These are phyloP conservation scores for Congeria kusceri DNA, from an alignment of 2,888 invertebrate genomes.

Conservation along the genomic window DNA sequence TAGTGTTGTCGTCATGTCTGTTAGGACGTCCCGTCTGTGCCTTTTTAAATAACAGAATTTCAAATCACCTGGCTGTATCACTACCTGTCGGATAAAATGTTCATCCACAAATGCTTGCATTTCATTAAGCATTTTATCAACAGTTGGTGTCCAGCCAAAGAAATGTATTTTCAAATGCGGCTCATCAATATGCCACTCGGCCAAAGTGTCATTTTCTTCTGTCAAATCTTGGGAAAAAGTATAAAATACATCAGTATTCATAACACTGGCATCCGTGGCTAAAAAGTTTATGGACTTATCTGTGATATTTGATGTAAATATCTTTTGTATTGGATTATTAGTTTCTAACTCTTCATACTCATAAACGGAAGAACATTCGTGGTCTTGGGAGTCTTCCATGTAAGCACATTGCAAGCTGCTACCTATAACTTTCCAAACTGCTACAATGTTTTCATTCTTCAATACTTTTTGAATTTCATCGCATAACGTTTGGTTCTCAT, in stretches of 20 bases:
- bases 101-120: conserved; percentile 36
- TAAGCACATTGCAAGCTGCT: background rate
- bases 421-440: conserved; percentile 13
- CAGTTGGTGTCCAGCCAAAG: conserved; percentile 32
- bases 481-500: background rate
- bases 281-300: background rate
- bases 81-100: conserved; percentile 11
- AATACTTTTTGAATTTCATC: conserved; percentile 10
- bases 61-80: conserved; percentile 11
- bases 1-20: conserved; percentile 1
- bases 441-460: conserved; percentile 2
- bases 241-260: conserved; percentile 20
- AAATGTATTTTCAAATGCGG: conserved; percentile 5
- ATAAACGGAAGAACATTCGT: background rate
- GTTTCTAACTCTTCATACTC: conserved; percentile 2
- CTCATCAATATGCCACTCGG: conserved; percentile 4
- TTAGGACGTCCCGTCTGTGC: conserved; percentile 6
- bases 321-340: background rate
- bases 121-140: conserved; percentile 1
- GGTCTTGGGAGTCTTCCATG: background rate
- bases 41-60: conserved; percentile 24
- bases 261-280: background rate
- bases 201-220: conserved; percentile 26
- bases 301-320: background rate
- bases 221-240: conserved; percentile 21